Percentiles rank a stretch among this genome's conserved stretches.
Evolutionary conservation across 1,140 invertebrate genomes (phyloP).

Genomic region (Choristoneura fumiferana): DNA sequence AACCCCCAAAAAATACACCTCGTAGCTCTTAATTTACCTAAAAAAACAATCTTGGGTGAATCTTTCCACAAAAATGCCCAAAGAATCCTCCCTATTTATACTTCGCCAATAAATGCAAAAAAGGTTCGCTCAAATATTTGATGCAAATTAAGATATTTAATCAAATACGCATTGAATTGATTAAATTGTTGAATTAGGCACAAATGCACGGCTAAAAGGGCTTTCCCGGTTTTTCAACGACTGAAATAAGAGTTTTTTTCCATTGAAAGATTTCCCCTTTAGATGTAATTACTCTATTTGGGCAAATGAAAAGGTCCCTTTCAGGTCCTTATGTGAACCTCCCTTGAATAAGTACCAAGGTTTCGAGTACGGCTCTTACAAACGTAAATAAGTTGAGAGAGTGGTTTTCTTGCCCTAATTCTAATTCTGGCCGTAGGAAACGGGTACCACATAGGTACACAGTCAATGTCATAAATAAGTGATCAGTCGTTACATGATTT

Average conservation of each 20-base stretch:
- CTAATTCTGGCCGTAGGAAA: not conserved
- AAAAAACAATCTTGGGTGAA: too few species aligned
- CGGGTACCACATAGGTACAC: too few species aligned
- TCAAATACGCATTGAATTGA: constrained; percentile 29
- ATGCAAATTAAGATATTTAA: constrained; percentile 20
- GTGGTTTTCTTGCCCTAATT: not conserved
- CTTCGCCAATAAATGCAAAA: not conserved
- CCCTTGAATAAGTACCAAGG: constrained; percentile 9
- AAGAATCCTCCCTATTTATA: not conserved
- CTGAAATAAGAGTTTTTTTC: constrained; percentile 36
- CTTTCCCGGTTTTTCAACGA: constrained; percentile 34
- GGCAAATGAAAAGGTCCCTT: constrained; percentile 32
- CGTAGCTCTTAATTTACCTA: too few species aligned
- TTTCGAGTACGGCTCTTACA: not conserved
- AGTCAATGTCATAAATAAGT: too few species aligned
- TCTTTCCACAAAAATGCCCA: too few species aligned
- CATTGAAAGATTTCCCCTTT: constrained; percentile 19
- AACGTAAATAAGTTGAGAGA: not conserved
- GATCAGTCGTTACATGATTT: too few species aligned
- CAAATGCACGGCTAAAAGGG: constrained; percentile 27
- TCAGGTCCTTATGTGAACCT: constrained; percentile 26
- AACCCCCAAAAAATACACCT: too few species aligned
- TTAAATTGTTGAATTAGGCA: constrained; percentile 41
- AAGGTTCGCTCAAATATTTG: constrained; percentile 12
- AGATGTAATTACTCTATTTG: constrained; percentile 43